Conservation (phyloP, 2,113 vertebrate species). For the Astur gentilis region DNA sequence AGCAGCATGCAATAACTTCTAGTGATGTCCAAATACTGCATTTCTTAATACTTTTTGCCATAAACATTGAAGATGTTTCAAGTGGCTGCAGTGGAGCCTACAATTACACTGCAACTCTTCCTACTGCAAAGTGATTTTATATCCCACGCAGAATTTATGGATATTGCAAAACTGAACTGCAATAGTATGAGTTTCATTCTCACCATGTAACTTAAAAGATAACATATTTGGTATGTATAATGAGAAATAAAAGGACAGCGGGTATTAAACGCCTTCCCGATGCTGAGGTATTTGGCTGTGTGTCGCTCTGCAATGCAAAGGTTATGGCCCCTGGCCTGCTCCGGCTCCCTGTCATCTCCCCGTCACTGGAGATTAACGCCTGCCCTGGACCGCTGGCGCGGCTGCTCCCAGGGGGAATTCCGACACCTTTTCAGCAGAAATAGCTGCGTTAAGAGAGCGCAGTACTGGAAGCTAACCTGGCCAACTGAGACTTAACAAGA, state of each 20-base stretch:
- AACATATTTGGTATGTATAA: background rate
- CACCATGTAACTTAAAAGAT: background rate
- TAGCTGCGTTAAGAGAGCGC: accelerated
- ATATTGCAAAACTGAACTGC: background rate
- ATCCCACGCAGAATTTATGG: background rate
- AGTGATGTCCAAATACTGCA: background rate
- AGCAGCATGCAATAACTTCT: background rate
- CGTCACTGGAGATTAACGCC: background rate
- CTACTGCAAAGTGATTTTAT: background rate
- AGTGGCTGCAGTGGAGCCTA: background rate
- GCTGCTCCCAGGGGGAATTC: background rate
- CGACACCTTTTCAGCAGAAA: background rate
- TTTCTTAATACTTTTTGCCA: background rate
- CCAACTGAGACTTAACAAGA: background rate
- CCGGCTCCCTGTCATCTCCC: constrained; percentile 9
- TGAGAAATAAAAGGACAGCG: background rate
- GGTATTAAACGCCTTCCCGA: background rate
- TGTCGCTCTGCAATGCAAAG: background rate
- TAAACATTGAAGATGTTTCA: background rate
- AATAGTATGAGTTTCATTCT: background rate
- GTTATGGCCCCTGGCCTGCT: background rate
- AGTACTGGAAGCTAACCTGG: background rate
- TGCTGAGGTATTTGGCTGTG: accelerated
- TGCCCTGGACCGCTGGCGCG: background rate
- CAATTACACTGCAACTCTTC: background rate